Base-by-base conservation (phyloP, 1,140 invertebrate genomes). In the Heliconius himera region DNA sequence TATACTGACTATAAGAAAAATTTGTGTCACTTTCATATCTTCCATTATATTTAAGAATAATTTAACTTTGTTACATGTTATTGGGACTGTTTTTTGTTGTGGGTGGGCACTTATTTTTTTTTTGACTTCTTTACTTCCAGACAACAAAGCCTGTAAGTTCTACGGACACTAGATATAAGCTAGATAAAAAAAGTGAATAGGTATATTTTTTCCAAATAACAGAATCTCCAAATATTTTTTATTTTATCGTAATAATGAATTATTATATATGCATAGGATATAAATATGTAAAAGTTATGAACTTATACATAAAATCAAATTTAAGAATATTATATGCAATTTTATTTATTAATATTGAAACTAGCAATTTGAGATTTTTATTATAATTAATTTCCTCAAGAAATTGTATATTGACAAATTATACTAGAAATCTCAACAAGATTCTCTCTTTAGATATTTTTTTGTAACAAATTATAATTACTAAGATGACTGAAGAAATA, bases 31-130 rank as follows among this genome's bases (percentile, higher is more conserved):
- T 94, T 18, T 94, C 54, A 85, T 94, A 78, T 94, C 93, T 4
- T 87, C 90, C 8, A 73, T 94, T 84, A 83, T 93, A 83, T 94
- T 94, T 88, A 93, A 93, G 81, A 94, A 91, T 81, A 91, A 87
- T 86, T 81, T 94, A 8, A 94, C 91, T 29, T 18, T 87, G 20
- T 86, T 89, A 54, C 93, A 94, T 83, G 81, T 90, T 33, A 29
- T 90, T 8, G 92, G 92, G 4, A 88, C 91, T 9, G 22, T 90
- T 18, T 84, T n/a, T 93, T 78, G 93, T 94, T 36, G 81, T 84
- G 38, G n/a, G 36, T 88, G 22, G 93, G 93, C 13, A 93, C 92
- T 76, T 94, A 86, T 87, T 85, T 93, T 20, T 94, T 93, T 87
- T 94, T 94, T 80, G 88, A 93, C 79, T 93, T 86, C 78, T 94